Conservation (phyloP, 2,797 vertebrate species). For the Crenuchus spilurus region DNA sequence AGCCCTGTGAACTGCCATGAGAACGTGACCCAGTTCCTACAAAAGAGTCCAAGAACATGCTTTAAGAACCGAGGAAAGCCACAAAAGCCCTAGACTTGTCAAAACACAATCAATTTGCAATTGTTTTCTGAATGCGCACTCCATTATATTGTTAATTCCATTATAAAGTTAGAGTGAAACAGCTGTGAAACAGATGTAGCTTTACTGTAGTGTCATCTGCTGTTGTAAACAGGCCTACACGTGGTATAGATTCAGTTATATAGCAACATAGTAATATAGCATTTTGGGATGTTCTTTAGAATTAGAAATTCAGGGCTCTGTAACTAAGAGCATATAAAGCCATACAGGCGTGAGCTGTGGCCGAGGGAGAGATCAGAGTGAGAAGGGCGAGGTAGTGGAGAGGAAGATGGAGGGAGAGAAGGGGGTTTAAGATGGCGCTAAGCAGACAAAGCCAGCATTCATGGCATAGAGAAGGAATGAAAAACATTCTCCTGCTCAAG, state of each 20-base stretch:
- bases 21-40: constrained; percentile 30
- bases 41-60: not conserved
- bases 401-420: constrained; percentile 65
- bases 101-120: constrained; percentile 56
- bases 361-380: constrained; percentile 56
- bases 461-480: constrained; percentile 80
- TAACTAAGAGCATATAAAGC: not conserved
- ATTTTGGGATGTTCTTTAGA: not conserved
- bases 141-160: not conserved
- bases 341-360: constrained; percentile 1
- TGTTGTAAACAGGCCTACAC: not conserved
- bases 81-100: constrained; percentile 47
- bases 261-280: not conserved
- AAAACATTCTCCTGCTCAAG: constrained; percentile 78
- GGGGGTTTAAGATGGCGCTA: constrained; percentile 79
- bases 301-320: not conserved
- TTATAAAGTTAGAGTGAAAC: not conserved
- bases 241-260: not conserved
- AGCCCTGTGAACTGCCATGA: constrained; percentile 45
- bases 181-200: not conserved
- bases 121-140: not conserved
- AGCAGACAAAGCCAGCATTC: constrained; percentile 86
- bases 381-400: constrained; percentile 58
- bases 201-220: not conserved
- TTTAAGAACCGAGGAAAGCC: not conserved